A percentile compares a stretch with the other conserved stretches of the same genome.
Conservation (phyloP, 2,888 invertebrate species). For the Halictus ligatus region DNA sequence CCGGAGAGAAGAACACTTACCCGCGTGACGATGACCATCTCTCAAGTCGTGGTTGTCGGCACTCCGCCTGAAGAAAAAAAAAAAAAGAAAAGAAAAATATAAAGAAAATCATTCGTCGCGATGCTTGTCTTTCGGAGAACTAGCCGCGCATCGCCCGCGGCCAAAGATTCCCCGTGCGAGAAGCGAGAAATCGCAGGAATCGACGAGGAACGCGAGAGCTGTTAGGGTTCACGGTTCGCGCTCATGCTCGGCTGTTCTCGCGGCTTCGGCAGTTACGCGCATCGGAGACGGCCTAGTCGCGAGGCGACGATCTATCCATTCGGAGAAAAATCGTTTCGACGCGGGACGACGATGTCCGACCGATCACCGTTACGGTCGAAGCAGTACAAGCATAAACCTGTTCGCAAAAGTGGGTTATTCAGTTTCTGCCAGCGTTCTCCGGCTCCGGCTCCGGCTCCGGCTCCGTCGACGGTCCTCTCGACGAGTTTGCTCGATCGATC, state of each 20-base stretch:
- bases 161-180: not conserved
- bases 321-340: constrained; percentile 55
- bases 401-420: constrained; percentile 82
- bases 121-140: not conserved
- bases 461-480: constrained; percentile 49
- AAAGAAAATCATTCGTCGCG: not conserved
- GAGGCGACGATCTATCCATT: constrained; percentile 48
- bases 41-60: constrained; percentile 81
- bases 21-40: constrained; percentile 93
- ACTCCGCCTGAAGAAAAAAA: constrained; percentile 78
- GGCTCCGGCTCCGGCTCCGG: constrained; percentile 39
- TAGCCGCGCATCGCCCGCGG: not conserved
- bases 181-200: not conserved
- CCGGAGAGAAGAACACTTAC: constrained; percentile 84
- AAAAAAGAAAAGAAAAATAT: constrained; percentile 56
- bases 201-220: not conserved
- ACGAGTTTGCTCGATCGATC: constrained; percentile 34
- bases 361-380: constrained; percentile 80
- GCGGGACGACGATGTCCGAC: constrained; percentile 62
- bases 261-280: not conserved
- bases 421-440: constrained; percentile 61
- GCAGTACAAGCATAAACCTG: constrained; percentile 80
- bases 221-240: not conserved
- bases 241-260: not conserved
- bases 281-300: constrained; percentile 7